Evolutionary conservation across 2,888 invertebrate genomes (phyloP).

Genomic region (Poecilobothrus nobilitatus): DNA sequence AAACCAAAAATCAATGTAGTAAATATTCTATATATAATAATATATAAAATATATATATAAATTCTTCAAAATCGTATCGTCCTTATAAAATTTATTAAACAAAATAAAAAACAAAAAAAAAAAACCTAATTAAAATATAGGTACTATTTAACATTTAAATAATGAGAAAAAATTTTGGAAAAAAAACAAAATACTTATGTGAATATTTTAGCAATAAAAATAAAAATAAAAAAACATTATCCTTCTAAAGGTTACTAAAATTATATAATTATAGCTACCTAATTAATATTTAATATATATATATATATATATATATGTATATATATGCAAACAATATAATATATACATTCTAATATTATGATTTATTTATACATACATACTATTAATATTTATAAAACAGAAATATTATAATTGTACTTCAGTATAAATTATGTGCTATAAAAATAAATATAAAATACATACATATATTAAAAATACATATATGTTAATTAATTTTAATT

Average conservation of each 20-base stretch:
- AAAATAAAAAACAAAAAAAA: constrained; percentile 13
- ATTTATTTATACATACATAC: no score
- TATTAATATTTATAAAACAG: no score
- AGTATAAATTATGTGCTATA: no score
- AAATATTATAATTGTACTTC: no score
- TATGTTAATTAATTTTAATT: no score
- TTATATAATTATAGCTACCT: constrained; percentile 11
- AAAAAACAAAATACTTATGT: constrained; percentile 16
- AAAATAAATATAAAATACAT: no score
- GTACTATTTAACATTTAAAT: neutral
- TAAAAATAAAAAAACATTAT: neutral
- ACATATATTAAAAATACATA: no score
- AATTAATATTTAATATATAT: no score
- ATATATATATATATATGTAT: no score
- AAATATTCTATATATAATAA: neutral
- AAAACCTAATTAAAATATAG: constrained; percentile 1
- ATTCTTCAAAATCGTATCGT: neutral
- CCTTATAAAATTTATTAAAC: constrained; percentile 5
- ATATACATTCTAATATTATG: neutral
- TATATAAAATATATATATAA: neutral
- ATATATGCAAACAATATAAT: no score
- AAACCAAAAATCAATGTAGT: no score
- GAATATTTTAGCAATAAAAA: constrained; percentile 9
- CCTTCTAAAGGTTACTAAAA: constrained; percentile 9
- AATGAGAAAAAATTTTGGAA: neutral